Conservation (phyloP, 2,888 invertebrate species). For the Oxytorus armatus region DNA sequence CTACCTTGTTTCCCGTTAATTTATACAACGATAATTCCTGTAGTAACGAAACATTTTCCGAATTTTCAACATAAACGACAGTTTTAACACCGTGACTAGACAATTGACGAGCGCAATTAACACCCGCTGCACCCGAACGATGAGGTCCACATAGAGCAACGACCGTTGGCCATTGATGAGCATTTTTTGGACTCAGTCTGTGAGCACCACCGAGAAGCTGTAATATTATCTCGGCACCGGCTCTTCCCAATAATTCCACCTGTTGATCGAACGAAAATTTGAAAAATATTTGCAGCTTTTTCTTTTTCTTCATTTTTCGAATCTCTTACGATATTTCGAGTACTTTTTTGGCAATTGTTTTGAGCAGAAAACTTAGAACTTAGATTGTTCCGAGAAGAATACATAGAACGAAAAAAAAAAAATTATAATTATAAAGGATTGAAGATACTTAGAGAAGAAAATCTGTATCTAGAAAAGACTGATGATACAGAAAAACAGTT, state of each 20-base stretch:
- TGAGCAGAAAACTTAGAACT: background rate
- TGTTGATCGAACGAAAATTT: too few relatives aligned
- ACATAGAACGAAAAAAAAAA: too few relatives aligned
- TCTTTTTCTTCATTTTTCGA: background rate
- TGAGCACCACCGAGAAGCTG: conserved; percentile 94
- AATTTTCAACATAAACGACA: conserved; percentile 86
- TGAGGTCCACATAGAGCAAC: conserved; percentile 91
- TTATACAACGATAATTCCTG: conserved; percentile 89
- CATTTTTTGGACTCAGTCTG: conserved; percentile 93
- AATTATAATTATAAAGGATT: background rate
- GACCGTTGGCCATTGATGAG: conserved; percentile 94
- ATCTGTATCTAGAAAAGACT: background rate
- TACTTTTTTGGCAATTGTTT: too few relatives aligned
- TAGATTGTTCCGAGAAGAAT: too few relatives aligned
- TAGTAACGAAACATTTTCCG: conserved; percentile 85
- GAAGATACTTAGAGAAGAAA: too few relatives aligned
- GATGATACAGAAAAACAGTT: too few relatives aligned
- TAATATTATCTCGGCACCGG: conserved; percentile 93
- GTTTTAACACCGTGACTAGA: conserved; percentile 93
- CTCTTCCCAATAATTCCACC: conserved; percentile 92
- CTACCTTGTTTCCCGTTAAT: conserved; percentile 87
- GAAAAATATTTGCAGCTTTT: conserved; percentile 8
- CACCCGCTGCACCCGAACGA: conserved; percentile 88
- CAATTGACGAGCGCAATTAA: conserved; percentile 92
- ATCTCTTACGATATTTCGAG: background rate